These are phyloP conservation scores for Nymphalis io DNA, from an alignment of 1,140 invertebrate species.

Conservation along the genomic window DNA sequence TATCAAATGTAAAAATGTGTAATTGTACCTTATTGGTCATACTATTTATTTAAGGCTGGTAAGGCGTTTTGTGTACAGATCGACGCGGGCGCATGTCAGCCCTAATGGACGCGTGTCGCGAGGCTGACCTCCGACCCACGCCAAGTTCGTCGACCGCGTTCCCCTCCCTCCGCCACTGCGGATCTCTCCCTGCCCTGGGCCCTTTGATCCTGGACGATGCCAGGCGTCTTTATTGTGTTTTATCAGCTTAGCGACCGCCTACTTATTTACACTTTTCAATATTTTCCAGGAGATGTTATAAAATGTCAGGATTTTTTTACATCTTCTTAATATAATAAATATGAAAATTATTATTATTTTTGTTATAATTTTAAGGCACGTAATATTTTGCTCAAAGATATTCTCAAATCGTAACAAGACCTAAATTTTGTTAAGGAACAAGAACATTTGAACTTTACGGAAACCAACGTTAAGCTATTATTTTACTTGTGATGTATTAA, in stretches of 20 bases:
- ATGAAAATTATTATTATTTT: too few relatives aligned
- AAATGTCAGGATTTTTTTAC: constrained; percentile 6
- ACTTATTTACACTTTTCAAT: constrained; percentile 34
- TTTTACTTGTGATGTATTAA: background rate
- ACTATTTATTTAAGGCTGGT: constrained; percentile 10
- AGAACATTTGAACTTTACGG: background rate
- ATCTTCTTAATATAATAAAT: too few relatives aligned
- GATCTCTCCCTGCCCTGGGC: constrained; percentile 39
- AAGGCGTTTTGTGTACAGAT: constrained; percentile 33
- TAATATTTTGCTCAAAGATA: background rate
- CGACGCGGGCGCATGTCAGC: constrained; percentile 61
- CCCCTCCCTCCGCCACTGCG: constrained; percentile 36
- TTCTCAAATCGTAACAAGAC: background rate
- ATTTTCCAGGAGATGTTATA: constrained; percentile 1
- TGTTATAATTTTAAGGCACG: too few relatives aligned
- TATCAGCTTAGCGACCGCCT: constrained; percentile 37
- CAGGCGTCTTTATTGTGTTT: constrained; percentile 62
- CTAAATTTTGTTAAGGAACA: background rate
- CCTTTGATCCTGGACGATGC: constrained; percentile 47
- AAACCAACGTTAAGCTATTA: background rate
- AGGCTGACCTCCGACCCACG: constrained; percentile 75
- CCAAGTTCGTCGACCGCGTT: constrained; percentile 62
- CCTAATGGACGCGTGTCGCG: constrained; percentile 72
- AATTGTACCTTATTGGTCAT: background rate
- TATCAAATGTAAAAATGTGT: constrained; percentile 31